Evolutionary conservation across 1,140 invertebrate species (phyloP).

Genomic region (Drosophila baimaii): DNA sequence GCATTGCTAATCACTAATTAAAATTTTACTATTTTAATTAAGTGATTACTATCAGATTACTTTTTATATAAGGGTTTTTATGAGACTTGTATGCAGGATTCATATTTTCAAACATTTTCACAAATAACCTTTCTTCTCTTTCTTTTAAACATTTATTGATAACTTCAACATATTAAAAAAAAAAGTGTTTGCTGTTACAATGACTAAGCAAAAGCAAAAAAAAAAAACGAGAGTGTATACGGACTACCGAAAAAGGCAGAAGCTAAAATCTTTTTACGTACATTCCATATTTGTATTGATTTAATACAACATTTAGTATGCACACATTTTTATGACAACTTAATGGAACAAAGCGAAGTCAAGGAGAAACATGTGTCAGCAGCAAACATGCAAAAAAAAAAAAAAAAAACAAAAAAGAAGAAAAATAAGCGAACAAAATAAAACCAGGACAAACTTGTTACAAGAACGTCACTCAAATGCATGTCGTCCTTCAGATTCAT

Average conservation of each 20-base stretch:
- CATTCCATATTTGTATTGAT: constrained; percentile 21
- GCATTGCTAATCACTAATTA: too few species aligned
- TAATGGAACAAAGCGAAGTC: constrained; percentile 1
- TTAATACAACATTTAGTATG: constrained; percentile 24
- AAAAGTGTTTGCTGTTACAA: constrained; percentile 19
- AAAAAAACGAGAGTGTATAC: constrained; percentile 3
- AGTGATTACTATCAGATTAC: too few species aligned
- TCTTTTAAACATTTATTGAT: too few species aligned
- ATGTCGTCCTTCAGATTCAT: background rate
- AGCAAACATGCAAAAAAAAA: constrained; percentile 11
- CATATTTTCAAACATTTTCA: too few species aligned
- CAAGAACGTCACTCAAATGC: constrained; percentile 14
- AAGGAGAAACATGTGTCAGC: constrained; percentile 20
- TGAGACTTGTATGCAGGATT: too few species aligned
- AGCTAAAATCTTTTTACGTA: constrained; percentile 1
- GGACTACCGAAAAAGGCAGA: constrained; percentile 20
- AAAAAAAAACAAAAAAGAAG: background rate
- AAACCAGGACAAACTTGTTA: constrained; percentile 27
- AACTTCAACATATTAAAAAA: too few species aligned
- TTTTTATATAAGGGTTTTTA: too few species aligned
- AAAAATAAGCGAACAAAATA: constrained; percentile 1
- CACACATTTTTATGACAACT: constrained; percentile 35
- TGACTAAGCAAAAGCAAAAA: constrained; percentile 11
- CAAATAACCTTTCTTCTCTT: too few species aligned
- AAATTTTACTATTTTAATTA: too few species aligned